Evolutionary conservation across 2,113 vertebrate genomes (phyloP).

Genomic region (Passer domesticus): DNA sequence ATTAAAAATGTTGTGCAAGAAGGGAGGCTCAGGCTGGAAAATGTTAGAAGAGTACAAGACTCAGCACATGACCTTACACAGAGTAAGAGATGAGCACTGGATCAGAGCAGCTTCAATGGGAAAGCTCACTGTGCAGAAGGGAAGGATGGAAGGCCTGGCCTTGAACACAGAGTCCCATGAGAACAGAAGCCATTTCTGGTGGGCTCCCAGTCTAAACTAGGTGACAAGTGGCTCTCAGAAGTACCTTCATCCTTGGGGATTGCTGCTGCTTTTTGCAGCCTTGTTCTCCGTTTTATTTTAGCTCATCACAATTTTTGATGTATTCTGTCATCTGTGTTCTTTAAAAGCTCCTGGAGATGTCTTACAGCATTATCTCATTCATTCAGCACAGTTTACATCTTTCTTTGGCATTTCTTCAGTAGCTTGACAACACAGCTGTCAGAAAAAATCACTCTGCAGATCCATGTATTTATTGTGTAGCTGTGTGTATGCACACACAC

Average conservation of each 20-base stretch:
- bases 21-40: not conserved
- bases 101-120: not conserved
- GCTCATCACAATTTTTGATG: not conserved
- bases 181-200: not conserved
- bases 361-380: not conserved
- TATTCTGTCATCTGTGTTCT: not conserved
- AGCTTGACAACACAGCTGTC: not conserved
- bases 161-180: not conserved
- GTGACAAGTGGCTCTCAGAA: not conserved
- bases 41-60: not conserved
- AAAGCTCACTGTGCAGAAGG: not conserved
- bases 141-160: not conserved
- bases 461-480: not conserved
- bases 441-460: not conserved
- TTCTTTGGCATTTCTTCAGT: not conserved
- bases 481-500: rapidly evolving
- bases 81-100: not conserved
- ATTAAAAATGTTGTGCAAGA: not conserved
- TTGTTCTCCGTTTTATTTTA: not conserved
- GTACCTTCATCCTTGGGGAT: not conserved
- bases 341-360: not conserved
- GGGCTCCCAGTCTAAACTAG: not conserved
- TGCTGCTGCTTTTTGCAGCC: not conserved
- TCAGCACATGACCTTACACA: rapidly evolving
- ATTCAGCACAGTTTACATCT: not conserved